These are phyloP conservation scores for Orchestia grillus DNA, from an alignment of 1,140 invertebrate species.

Conservation along the genomic window DNA sequence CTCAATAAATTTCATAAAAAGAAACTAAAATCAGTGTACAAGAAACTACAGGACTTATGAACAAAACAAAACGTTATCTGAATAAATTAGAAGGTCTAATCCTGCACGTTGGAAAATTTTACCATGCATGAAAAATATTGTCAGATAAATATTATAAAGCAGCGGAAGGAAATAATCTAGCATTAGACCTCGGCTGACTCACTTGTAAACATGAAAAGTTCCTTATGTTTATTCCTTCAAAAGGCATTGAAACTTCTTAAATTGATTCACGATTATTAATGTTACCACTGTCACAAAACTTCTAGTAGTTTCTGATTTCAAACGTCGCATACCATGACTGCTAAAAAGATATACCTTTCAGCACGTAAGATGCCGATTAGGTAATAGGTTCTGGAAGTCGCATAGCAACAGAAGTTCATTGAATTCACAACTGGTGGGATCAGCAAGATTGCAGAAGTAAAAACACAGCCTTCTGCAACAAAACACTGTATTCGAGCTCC, in stretches of 20 bases:
- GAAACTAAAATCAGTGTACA: not conserved
- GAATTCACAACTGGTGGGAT: not conserved
- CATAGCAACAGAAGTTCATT: not conserved
- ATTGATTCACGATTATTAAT: not conserved
- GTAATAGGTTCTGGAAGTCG: not conserved
- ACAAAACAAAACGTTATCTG: not conserved
- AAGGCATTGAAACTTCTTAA: not conserved
- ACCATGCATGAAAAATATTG: not conserved
- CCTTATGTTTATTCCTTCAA: not conserved
- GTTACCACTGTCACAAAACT: not conserved
- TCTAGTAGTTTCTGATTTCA: not conserved
- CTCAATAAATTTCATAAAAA: not conserved
- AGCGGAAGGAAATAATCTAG: not conserved
- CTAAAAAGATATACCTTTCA: not conserved
- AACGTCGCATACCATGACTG: not conserved
- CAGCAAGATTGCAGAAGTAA: not conserved
- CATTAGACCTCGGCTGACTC: not conserved
- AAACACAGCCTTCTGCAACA: not conserved
- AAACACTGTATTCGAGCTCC: not conserved
- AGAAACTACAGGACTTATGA: not conserved
- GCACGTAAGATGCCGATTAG: not conserved
- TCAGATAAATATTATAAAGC: not conserved
- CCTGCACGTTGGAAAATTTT: not conserved
- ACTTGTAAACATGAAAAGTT: not conserved
- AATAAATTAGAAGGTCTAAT: conserved; percentile 38